A percentile compares a stretch with the other conserved stretches of the same genome.
Conservation (phyloP, 2,113 vertebrate genomes). For the Phylloscopus trochilus region DNA sequence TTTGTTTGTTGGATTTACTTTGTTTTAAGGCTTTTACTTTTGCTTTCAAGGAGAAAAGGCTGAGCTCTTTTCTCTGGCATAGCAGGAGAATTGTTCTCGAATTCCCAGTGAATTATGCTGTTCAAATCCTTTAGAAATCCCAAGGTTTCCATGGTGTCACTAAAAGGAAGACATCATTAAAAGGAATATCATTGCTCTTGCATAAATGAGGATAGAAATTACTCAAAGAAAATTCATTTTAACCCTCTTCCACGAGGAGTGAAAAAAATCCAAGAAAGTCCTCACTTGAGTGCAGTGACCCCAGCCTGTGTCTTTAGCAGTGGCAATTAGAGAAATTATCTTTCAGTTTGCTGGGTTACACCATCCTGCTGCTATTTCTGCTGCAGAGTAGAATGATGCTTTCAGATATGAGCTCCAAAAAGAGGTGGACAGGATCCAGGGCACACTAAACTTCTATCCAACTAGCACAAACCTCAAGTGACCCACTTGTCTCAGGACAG, state of each 20-base stretch:
- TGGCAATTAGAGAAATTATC: background rate
- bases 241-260: background rate
- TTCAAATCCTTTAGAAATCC: background rate
- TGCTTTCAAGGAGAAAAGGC: background rate
- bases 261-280: background rate
- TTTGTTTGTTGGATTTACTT: background rate
- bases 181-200: background rate
- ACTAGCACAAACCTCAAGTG: background rate
- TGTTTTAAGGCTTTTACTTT: background rate
- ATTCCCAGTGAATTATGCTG: background rate
- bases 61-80: background rate
- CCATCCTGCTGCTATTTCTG: background rate
- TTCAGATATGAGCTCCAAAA: background rate
- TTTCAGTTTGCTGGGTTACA: background rate
- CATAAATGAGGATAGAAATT: background rate
- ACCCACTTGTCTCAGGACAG: fast-evolving
- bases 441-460: fast-evolving
- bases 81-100: background rate
- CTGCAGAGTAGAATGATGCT: no score
- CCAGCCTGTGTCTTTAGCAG: background rate
- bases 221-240: background rate
- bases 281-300: background rate
- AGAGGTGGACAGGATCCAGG: background rate
- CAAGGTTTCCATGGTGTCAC: background rate
- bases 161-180: background rate